Conservation (phyloP, 2,888 invertebrate genomes). For the Lasioglossum calceatum region DNA sequence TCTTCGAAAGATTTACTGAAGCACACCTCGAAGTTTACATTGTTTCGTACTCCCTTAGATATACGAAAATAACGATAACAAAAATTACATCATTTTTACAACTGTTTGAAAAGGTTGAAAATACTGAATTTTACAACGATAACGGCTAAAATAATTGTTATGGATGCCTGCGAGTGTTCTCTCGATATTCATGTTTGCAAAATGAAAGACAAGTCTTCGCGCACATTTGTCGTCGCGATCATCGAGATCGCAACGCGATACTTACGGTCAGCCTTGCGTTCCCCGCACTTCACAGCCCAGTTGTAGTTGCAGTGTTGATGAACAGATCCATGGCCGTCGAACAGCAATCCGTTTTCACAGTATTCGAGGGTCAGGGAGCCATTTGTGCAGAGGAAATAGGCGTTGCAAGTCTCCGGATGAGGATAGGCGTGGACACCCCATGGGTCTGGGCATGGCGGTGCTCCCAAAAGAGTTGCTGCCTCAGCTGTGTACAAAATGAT, state of each 20-base stretch:
- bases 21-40: neutral
- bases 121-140: too few relatives aligned
- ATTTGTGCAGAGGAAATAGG: slow-evolving; percentile 96
- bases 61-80: neutral
- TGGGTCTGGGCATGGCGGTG: slow-evolving; percentile 92
- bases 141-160: neutral
- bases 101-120: neutral
- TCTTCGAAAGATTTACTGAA: neutral
- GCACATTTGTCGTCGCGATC: slow-evolving; percentile 3
- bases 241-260: slow-evolving; percentile 67
- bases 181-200: neutral
- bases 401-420: slow-evolving; percentile 94
- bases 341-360: slow-evolving; percentile 96
- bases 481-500: slow-evolving; percentile 22
- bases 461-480: slow-evolving; percentile 87
- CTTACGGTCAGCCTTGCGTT: slow-evolving; percentile 92
- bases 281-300: slow-evolving; percentile 96
- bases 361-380: slow-evolving; percentile 95
- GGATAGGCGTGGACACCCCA: slow-evolving; percentile 93
- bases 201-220: slow-evolving; percentile 1
- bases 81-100: neutral
- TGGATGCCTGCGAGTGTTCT: neutral
- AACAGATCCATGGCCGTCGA: slow-evolving; percentile 95
- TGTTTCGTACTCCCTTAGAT: neutral
- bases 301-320: slow-evolving; percentile 97